phyloP scores from a whole-genome alignment of 2,113 vertebrate genomes.

The Oryctolagus cuniculus region mOryCun1.1 NC_091443.1:87958501-87959000 shows the following conservation, averaged over 20 bases:
- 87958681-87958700: not conserved
- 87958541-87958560: not conserved
- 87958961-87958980: not conserved
- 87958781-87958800: not conserved
- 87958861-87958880: not conserved
- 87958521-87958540: fast-evolving
- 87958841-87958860: not conserved
- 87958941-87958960: no score
- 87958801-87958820: not conserved
- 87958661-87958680: not conserved
- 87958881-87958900: not conserved
- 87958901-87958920: not conserved
- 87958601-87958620: not conserved
- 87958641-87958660: not conserved
- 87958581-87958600: not conserved
- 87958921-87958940: not conserved
- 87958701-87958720: not conserved
- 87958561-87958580: not conserved
- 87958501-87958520: constrained; percentile 92
- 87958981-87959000: not conserved
- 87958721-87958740: not conserved
- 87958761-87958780: not conserved
- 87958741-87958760: not conserved
- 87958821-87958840: not conserved
- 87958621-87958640: not conserved